Evolutionary conservation across 1,140 invertebrate genomes (phyloP).

Genomic region (Doryteuthis pealeii): DNA sequence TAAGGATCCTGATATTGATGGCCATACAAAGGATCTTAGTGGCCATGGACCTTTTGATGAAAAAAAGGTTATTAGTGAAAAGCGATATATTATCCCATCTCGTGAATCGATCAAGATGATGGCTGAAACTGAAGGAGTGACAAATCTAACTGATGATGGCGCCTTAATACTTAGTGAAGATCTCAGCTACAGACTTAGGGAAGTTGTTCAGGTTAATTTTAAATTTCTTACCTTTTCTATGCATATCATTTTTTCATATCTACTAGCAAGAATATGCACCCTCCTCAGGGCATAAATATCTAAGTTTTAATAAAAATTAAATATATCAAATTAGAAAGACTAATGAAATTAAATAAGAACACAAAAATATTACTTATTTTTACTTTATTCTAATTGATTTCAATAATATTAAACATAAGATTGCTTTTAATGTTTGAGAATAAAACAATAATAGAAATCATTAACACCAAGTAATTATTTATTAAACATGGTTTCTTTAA

Average conservation of each 20-base stretch:
- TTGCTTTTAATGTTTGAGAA: no score
- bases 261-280: no score
- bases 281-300: no score
- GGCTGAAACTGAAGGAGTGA: slow-evolving; percentile 47
- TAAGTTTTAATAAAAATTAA: no score
- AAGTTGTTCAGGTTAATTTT: slow-evolving; percentile 49
- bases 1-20: slow-evolving; percentile 4
- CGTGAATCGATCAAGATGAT: slow-evolving; percentile 53
- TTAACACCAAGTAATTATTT: no score
- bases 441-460: no score
- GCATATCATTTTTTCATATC: neutral
- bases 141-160: slow-evolving; percentile 49
- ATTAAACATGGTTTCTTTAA: no score
- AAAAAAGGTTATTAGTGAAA: slow-evolving; percentile 39
- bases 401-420: no score
- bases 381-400: neutral
- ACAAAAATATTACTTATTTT: no score
- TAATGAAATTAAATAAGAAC: no score
- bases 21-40: slow-evolving; percentile 37
- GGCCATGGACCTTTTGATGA: slow-evolving; percentile 12
- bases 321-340: no score
- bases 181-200: slow-evolving; percentile 57
- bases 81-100: slow-evolving; percentile 52
- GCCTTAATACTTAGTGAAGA: slow-evolving; percentile 54
- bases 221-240: neutral